Conservation (phyloP, 2,113 vertebrate genomes). For the Neogale vison region DNA sequence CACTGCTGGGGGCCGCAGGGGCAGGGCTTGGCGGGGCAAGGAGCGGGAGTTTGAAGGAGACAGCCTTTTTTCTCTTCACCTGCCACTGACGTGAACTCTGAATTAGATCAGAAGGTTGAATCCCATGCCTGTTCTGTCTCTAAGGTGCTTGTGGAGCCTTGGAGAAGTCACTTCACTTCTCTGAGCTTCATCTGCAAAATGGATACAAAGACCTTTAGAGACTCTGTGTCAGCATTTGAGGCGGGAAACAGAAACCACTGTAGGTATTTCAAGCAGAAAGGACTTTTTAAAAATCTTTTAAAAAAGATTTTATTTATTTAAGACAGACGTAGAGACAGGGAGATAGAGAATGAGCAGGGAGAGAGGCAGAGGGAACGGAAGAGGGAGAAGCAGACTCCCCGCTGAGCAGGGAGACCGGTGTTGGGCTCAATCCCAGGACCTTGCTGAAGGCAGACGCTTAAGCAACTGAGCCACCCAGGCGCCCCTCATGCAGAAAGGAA, state of each 20-base stretch:
- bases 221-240: background rate
- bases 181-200: background rate
- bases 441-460: background rate
- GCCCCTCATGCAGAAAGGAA: background rate
- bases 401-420: background rate
- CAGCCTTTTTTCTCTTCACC: background rate
- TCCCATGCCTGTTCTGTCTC: background rate
- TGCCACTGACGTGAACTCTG: background rate
- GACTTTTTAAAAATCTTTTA: background rate
- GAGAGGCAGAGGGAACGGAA: background rate
- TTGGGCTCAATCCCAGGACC: background rate
- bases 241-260: background rate
- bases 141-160: background rate
- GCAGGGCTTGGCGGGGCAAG: background rate
- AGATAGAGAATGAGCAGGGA: background rate
- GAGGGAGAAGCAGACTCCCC: background rate
- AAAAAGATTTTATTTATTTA: background rate
- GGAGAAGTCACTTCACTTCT: background rate
- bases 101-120: background rate
- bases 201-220: background rate
- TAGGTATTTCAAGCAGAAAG: background rate
- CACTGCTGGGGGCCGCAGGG: background rate
- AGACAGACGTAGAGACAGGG: background rate
- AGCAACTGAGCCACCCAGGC: background rate
- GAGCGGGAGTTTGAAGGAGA: background rate